Conservation (phyloP, 92 coral and sea anemone genomes). For the Bergia puertoricense region DNA sequence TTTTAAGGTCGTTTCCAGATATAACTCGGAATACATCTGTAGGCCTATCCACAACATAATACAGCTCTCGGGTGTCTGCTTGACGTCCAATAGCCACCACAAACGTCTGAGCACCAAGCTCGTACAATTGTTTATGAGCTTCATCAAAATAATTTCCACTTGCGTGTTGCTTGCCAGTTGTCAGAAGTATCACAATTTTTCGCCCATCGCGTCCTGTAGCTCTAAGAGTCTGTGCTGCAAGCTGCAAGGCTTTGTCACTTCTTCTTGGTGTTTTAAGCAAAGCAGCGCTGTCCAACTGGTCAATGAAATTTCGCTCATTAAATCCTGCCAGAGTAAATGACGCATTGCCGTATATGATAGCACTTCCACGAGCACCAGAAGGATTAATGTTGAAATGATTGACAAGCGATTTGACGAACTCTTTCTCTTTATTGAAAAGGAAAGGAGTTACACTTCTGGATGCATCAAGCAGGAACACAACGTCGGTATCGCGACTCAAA, state of each 20-base stretch:
- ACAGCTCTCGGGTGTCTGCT: constrained; percentile 59
- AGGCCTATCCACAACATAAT: constrained; percentile 53
- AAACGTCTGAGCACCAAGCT: constrained; percentile 70
- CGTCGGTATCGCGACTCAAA: constrained; percentile 57
- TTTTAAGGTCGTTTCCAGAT: constrained; percentile 37
- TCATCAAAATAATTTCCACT: constrained; percentile 48
- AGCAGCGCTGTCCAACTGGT: constrained; percentile 56
- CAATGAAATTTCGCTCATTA: constrained; percentile 29
- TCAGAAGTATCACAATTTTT: constrained; percentile 68
- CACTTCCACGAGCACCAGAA: constrained; percentile 49
- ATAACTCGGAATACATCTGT: constrained; percentile 31
- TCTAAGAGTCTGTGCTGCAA: constrained; percentile 41
- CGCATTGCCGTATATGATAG: constrained; percentile 49
- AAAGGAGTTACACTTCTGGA: constrained; percentile 46
- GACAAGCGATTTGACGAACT: constrained; percentile 61
- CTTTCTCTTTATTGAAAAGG: constrained; percentile 50
- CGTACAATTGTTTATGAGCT: constrained; percentile 50
- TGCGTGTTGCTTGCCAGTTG: constrained; percentile 61
- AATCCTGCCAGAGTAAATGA: constrained; percentile 44
- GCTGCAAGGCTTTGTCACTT: constrained; percentile 54
- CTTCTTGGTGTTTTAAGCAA: constrained; percentile 54
- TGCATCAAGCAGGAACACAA: constrained; percentile 69
- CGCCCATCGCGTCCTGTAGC: constrained; percentile 24
- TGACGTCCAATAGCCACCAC: constrained; percentile 74
- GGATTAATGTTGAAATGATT: constrained; percentile 51